A percentile compares a stretch with the other conserved stretches of the same genome.
These are phyloP conservation scores for Anas platyrhynchos DNA, from an alignment of 2,113 vertebrate species.

Conservation along the genomic window DNA sequence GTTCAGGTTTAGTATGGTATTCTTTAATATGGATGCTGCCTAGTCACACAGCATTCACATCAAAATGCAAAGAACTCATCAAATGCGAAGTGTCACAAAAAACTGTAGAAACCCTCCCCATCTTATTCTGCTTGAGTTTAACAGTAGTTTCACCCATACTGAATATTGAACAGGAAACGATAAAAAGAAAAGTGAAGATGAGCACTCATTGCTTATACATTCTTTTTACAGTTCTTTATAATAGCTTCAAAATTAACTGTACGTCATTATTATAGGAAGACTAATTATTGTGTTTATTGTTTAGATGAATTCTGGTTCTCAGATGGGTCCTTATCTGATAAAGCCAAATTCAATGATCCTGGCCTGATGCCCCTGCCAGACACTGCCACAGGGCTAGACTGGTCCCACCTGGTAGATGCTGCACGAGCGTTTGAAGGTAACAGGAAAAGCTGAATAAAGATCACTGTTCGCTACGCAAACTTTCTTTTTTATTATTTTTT, in stretches of 20 bases:
- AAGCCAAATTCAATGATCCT: conserved; percentile 92
- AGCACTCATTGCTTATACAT: not conserved
- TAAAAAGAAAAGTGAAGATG: not conserved
- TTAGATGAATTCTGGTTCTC: conserved; percentile 98
- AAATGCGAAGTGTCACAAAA: not conserved
- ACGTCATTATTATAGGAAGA: conserved; percentile 33
- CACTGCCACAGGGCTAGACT: conserved; percentile 91
- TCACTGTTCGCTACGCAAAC: conserved; percentile 29
- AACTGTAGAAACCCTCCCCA: not conserved
- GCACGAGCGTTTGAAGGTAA: conserved; percentile 98
- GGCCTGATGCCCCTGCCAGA: conserved; percentile 97
- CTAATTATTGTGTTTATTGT: conserved; percentile 71
- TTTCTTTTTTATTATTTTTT: not conserved
- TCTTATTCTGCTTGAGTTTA: not conserved
- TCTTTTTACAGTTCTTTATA: conserved; percentile 11
- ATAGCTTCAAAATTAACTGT: conserved; percentile 37
- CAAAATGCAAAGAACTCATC: not conserved
- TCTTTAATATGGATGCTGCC: not conserved
- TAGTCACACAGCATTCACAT: not conserved
- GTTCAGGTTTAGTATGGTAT: not conserved
- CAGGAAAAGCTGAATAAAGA: conserved; percentile 53
- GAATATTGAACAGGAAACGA: conserved; percentile 22
- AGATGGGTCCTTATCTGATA: conserved; percentile 94
- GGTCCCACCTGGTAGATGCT: conserved; percentile 95
- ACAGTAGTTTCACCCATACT: not conserved